Evolutionary conservation across 2,113 vertebrate species (phyloP), one percentile per base, ranked within the genome.

Genomic region (Burhinus bistriatus): DNA sequence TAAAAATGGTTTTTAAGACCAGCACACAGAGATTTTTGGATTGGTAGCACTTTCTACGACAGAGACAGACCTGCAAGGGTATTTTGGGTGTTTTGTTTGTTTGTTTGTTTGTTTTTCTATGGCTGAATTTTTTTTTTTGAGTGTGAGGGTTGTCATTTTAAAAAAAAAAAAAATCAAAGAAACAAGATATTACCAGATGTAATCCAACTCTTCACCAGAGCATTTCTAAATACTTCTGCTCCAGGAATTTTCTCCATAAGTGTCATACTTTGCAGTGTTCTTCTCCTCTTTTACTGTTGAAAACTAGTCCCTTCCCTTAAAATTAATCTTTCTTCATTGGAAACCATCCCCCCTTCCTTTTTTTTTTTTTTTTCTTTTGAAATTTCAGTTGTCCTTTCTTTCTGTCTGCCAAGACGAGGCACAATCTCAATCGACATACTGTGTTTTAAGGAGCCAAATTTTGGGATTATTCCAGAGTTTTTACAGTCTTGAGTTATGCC

Each of bases 61-160:
- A 77, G 15, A 32, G 2, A 34, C 5, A 72, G 9, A 49, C 3
- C 9, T 44, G 6, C 8, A 64, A 73, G 17, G 2, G 6, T 38
- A 5, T 4, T 34, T 59, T 18, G 1, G 12, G 13, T 15, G 3
- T 0, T 2, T 25, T 52, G 0, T n/a, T 54, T 47, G 0, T 15
- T 84, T 94, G 2, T 6, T 69, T 72, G 1, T 17, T 38, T 16
- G 9, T 55, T 59, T 87, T 58, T 64, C 12, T 1, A 40, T 38
- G 1, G 6, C 10, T n/a, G 3, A 5, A 9, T 36, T 6, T 10
- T 9, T 23, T 38, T 27, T 45, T 38, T 42, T 19, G 5, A 59
- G 2, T 38, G 3, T 76, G 32, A 76, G 3, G 1, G 18, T 3
- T 9, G 11, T 32, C 0, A 29, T 47, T 59, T 14, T 9, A 40